Conservation (phyloP, 2,113 vertebrate species). For the Hippopotamus amphibius region DNA sequence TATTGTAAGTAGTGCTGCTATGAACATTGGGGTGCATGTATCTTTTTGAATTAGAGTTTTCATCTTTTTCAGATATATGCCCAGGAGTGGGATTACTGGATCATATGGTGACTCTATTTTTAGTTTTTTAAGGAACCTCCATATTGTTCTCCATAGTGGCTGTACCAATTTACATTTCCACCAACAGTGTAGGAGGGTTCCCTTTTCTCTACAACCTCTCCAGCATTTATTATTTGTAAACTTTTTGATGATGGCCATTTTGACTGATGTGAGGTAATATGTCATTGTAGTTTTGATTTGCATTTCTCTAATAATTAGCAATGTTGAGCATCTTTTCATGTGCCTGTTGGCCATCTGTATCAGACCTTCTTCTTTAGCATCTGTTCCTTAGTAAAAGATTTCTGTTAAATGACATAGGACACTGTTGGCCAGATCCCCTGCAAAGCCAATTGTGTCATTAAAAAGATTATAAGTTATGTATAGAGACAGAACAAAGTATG, state of each 20-base stretch:
- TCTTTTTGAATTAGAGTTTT: not conserved
- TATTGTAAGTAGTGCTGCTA: not conserved
- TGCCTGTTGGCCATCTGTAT: not conserved
- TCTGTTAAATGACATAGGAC: not conserved
- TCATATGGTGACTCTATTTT: not conserved
- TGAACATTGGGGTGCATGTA: not conserved
- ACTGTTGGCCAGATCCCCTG: not conserved
- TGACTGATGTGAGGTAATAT: not conserved
- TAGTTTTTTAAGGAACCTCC: not conserved
- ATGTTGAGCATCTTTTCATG: not conserved
- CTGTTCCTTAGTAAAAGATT: not conserved
- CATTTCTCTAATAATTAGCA: not conserved
- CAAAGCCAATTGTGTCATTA: not conserved
- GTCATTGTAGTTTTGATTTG: not conserved
- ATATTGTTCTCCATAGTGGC: not conserved
- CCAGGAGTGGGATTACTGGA: not conserved
- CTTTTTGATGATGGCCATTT: not conserved
- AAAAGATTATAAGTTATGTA: constrained; percentile 7
- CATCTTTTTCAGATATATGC: not conserved
- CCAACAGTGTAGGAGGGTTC: not conserved
- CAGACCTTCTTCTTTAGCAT: not conserved
- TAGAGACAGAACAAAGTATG: constrained; percentile 19
- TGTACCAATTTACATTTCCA: not conserved
- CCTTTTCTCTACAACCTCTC: not conserved
- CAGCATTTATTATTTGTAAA: not conserved